Evolutionary conservation across 2,888 invertebrate genomes (phyloP), one percentile per base, ranked within the genome.

Genomic region (Synanthedon andrenaeformis): DNA sequence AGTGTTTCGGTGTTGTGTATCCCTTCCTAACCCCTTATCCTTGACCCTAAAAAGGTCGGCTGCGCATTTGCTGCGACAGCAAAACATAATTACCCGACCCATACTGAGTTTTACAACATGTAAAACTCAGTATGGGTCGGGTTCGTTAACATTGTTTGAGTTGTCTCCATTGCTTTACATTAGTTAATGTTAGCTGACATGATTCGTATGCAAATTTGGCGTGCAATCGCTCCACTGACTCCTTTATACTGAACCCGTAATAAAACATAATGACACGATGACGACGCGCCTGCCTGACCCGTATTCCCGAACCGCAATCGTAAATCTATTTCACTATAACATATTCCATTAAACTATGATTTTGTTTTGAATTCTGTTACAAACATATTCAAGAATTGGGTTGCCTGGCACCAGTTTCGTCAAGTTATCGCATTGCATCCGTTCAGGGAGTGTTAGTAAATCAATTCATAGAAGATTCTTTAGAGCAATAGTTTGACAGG

Each of bases 181-280:
- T 35, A 35, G 35, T 35, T 35, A 28, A 35, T 35, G 35, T 35
- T 10, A 8, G 35, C n/a, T 13, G 45, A 45, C 45, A 35, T n/a
- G 59, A 68, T 72, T 69, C 64, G 65, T 63, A 72, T 70, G 67
- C 62, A 67, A 70, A 74, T 71, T 57, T 64, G 54, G 59, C 61
- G 65, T 65, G 62, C 65, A 66, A 63, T 65, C 62, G 64, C 58
- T 62, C 57, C 56, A 62, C 61, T 66, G 62, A 51, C 61, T 55
- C 62, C 61, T 61, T 63, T 64, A 60, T 60, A 62, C 62, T 61
- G 17, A 49, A 23, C 57, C 62, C 58, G 65, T 61, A 63, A 65
- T 72, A 66, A 67, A 68, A 62, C 62, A 65, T 48, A 59, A 67
- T 67, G 67, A 64, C 65, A 62, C 62, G 63, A 66, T 63, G 65